These are phyloP conservation scores for Phalanger gymnotis DNA, from an alignment of 2,797 vertebrate species.

Conservation along the genomic window DNA sequence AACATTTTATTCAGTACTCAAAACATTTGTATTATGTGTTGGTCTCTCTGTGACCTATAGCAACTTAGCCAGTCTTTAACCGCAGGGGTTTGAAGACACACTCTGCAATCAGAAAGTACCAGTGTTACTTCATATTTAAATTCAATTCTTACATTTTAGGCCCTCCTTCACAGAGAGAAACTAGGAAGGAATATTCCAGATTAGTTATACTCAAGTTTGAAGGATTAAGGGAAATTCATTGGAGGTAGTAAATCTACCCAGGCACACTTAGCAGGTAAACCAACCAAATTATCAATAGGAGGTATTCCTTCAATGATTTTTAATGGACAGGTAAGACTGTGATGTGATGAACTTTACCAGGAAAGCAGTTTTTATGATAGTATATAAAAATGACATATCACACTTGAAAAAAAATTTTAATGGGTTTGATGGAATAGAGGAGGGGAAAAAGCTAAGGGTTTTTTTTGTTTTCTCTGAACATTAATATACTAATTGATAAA, in stretches of 20 bases:
- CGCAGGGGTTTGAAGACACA: background rate
- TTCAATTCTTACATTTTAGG: background rate
- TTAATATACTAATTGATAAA: background rate
- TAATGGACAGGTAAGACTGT: background rate
- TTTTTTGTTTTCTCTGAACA: background rate
- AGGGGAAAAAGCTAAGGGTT: background rate
- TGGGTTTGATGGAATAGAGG: background rate
- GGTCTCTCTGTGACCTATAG: background rate
- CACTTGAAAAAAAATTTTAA: background rate
- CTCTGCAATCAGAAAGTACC: background rate
- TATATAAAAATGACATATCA: background rate
- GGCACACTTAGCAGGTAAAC: background rate
- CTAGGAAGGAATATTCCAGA: background rate
- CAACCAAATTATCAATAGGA: background rate
- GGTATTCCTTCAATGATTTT: background rate
- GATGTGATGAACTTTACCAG: constrained; percentile 18
- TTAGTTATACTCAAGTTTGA: background rate
- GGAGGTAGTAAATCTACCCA: background rate
- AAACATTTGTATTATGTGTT: background rate
- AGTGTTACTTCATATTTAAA: background rate
- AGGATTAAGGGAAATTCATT: background rate
- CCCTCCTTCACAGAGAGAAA: background rate
- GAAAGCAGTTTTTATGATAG: background rate
- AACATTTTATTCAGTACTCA: background rate
- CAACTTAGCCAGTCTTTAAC: background rate